A percentile compares a stretch with the other conserved stretches of the same genome.
Conservation (phyloP, 37 sponge, comb jelly and placozoan genomes). For the Haliclona indistincta region DNA sequence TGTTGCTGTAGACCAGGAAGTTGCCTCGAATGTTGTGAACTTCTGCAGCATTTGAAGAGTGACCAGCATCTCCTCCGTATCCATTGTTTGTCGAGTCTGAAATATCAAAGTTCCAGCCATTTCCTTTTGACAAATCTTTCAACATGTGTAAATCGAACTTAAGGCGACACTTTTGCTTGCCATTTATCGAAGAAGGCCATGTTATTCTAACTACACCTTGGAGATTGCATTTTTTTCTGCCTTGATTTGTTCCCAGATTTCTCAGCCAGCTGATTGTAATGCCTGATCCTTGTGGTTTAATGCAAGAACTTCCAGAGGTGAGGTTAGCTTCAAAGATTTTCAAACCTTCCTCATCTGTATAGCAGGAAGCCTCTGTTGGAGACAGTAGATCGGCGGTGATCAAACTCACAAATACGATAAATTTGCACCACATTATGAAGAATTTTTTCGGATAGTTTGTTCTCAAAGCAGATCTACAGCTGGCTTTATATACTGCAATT, state of each 20-base stretch:
- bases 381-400: no score
- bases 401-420: no score
- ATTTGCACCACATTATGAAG: no score
- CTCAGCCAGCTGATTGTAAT: background rate
- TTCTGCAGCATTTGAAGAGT: constrained; percentile 37
- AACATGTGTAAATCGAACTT: no score
- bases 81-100: constrained; percentile 13
- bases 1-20: constrained; percentile 3
- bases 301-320: background rate
- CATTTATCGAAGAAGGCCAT: no score
- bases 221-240: background rate
- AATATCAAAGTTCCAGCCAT: constrained; percentile 19
- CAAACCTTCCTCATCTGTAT: background rate
- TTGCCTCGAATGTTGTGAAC: constrained; percentile 5
- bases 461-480: no score
- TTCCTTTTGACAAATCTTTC: background rate
- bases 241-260: no score
- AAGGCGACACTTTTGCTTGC: no score
- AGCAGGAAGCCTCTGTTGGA: no score
- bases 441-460: no score
- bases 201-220: constrained; percentile 14
- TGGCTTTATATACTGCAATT: no score
- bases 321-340: background rate
- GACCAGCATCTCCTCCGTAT: constrained; percentile 24
- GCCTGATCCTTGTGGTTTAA: background rate